phyloP scores from a whole-genome alignment of 2,113 vertebrate genomes.

The Cottus gobio region DNA sequence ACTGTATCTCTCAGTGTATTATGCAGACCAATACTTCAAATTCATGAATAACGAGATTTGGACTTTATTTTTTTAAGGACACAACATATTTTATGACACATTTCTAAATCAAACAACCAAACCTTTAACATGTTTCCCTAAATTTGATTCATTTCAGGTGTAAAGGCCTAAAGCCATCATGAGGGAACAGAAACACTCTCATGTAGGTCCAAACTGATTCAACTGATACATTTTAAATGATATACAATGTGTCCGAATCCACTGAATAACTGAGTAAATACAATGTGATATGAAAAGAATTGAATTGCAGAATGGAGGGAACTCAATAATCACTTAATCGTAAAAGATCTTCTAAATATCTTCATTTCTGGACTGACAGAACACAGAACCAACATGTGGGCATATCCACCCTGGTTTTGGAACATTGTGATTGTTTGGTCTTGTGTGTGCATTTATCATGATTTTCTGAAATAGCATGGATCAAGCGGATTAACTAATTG shows the following conservation, averaged over 20 bases:
- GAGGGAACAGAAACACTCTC: background rate
- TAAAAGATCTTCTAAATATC: background rate
- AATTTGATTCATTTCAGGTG: background rate
- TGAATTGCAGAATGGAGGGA: background rate
- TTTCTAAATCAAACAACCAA: too few relatives aligned
- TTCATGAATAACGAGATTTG: too few relatives aligned
- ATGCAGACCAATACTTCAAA: too few relatives aligned
- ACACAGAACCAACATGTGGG: background rate
- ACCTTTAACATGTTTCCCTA: background rate
- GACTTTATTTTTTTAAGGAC: too few relatives aligned
- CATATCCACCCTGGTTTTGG: background rate
- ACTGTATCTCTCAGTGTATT: too few relatives aligned
- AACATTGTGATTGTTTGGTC: background rate
- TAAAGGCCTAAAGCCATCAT: background rate
- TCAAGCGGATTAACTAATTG: background rate
- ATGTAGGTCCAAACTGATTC: background rate
- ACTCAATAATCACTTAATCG: background rate
- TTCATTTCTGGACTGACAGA: background rate
- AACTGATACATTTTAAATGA: background rate
- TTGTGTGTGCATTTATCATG: too few relatives aligned
- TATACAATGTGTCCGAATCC: background rate
- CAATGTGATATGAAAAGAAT: background rate
- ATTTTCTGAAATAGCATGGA: background rate
- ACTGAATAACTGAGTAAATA: background rate
- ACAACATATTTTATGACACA: too few relatives aligned